These are phyloP conservation scores for Dromaius novaehollandiae DNA, from an alignment of 2,113 vertebrate genomes.

Conservation along the genomic window DNA sequence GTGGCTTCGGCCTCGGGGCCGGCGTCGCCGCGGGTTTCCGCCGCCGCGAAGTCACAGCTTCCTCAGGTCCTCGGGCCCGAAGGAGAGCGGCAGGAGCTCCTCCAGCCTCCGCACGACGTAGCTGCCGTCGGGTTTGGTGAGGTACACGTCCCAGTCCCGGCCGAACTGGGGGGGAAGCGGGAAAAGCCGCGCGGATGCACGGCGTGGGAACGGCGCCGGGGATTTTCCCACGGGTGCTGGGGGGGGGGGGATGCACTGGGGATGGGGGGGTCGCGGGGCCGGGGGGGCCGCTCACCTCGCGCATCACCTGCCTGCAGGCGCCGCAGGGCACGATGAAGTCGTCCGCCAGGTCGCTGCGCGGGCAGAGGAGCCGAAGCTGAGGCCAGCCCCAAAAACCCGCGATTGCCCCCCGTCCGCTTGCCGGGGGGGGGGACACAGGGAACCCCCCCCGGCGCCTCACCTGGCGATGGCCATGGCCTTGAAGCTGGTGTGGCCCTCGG, in stretches of 20 bases:
- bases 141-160: slow-evolving; percentile 80
- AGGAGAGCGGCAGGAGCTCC: slow-evolving; percentile 87
- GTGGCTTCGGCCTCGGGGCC: too few relatives aligned
- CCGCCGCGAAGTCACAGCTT: slow-evolving; percentile 64
- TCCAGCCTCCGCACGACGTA: slow-evolving; percentile 77
- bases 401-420: too few relatives aligned
- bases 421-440: too few relatives aligned
- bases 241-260: too few relatives aligned
- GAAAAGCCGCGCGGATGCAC: neutral
- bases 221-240: too few relatives aligned
- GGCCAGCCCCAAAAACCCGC: too few relatives aligned
- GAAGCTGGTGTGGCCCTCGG: slow-evolving; percentile 85
- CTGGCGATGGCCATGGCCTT: slow-evolving; percentile 89
- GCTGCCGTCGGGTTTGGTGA: slow-evolving; percentile 83
- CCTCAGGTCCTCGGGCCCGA: slow-evolving; percentile 83
- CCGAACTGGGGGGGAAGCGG: slow-evolving; percentile 84
- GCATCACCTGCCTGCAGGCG: slow-evolving; percentile 93
- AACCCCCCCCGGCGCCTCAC: slow-evolving; percentile 16
- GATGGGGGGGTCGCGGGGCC: too few relatives aligned
- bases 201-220: too few relatives aligned
- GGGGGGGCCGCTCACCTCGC: slow-evolving; percentile 81
- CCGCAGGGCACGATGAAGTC: slow-evolving; percentile 89
- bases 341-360: slow-evolving; percentile 82
- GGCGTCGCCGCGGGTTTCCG: too few relatives aligned
- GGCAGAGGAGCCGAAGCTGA: slow-evolving; percentile 37